Conservation (phyloP, 1,140 invertebrate genomes). For the Neodiprion pinetum region DNA sequence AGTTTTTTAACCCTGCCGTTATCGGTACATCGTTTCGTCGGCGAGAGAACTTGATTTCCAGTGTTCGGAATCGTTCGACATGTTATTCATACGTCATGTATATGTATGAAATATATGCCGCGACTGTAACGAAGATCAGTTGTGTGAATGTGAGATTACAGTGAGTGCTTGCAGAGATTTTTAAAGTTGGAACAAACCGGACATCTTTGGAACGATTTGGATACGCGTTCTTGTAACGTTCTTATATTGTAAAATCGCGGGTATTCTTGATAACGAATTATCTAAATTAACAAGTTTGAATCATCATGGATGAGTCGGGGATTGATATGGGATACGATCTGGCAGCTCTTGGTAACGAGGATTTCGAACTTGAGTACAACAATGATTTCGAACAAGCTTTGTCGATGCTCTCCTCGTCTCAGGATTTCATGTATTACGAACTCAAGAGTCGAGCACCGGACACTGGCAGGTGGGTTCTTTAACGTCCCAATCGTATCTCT, state of each 20-base stretch:
- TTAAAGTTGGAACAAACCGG: neutral
- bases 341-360: constrained; percentile 66
- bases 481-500: no score
- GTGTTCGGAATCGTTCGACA: no score
- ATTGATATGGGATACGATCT: constrained; percentile 78
- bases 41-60: no score
- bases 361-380: constrained; percentile 57
- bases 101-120: no score
- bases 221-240: neutral
- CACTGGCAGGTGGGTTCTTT: constrained; percentile 67
- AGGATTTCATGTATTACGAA: constrained; percentile 75
- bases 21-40: no score
- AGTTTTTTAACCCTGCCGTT: no score
- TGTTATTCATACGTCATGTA: no score
- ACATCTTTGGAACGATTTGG: neutral
- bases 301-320: constrained; percentile 67
- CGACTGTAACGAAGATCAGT: no score
- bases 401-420: constrained; percentile 51
- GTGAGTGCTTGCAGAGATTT: no score
- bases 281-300: neutral
- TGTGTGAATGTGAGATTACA: no score
- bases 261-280: neutral
- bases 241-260: neutral
- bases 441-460: constrained; percentile 68
- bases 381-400: constrained; percentile 50